These are phyloP conservation scores for Tachyglossus aculeatus DNA, from an alignment of 2,797 vertebrate genomes.

Conservation along the genomic window DNA sequence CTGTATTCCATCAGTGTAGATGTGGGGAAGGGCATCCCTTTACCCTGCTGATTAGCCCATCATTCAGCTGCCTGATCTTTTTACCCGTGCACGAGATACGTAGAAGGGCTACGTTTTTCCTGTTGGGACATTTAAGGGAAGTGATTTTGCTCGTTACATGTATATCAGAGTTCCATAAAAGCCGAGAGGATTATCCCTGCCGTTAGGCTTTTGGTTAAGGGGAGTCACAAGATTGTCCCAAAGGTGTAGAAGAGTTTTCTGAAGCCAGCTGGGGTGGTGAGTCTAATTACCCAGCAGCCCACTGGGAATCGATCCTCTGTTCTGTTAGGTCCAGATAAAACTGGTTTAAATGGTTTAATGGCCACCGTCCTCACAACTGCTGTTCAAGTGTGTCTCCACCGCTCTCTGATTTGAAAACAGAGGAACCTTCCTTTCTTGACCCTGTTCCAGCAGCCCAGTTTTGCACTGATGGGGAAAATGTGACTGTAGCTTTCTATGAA, in stretches of 20 bases:
- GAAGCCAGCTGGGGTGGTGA: neutral
- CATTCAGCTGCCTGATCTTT: no score
- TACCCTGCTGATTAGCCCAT: no score
- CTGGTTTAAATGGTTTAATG: neutral
- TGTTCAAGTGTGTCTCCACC: neutral
- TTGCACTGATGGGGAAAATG: no score
- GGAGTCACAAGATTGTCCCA: no score
- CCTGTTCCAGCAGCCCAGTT: no score
- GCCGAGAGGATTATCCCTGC: neutral
- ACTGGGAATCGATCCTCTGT: neutral
- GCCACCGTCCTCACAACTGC: no score
- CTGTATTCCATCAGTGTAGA: no score
- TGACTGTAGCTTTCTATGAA: no score
- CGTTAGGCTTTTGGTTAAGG: no score
- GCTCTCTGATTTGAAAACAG: neutral
- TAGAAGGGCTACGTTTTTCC: neutral
- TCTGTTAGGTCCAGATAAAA: neutral
- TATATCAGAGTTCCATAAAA: accelerated
- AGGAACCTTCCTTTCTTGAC: neutral
- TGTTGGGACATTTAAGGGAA: slow-evolving; percentile 17
- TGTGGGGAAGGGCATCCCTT: no score
- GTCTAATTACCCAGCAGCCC: neutral
- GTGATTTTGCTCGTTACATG: neutral
- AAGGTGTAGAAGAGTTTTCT: no score
- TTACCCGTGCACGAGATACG: neutral